A percentile compares a stretch with the other conserved stretches of the same genome.
phyloP scores from a whole-genome alignment of 2,888 invertebrate species.

The Acleris laterana region DNA sequence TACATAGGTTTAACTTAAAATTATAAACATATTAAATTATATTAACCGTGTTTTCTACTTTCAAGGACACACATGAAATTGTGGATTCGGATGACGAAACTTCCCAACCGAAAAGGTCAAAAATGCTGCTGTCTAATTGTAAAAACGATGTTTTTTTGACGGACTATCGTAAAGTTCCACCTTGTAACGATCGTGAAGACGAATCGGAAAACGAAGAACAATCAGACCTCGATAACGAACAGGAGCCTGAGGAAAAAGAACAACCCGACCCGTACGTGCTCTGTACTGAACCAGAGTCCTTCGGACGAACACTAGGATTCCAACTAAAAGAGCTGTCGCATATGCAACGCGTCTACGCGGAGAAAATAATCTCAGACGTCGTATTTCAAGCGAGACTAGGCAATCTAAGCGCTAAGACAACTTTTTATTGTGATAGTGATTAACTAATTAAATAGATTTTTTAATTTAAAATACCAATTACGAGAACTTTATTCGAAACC shows the following conservation, averaged over 20 bases:
- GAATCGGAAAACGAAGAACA: background rate
- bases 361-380: conserved; percentile 58
- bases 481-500: background rate
- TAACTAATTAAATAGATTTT: conserved; percentile 28
- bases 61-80: conserved; percentile 19
- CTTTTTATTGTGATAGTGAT: conserved; percentile 36
- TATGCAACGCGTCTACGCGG: conserved; percentile 50
- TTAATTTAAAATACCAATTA: background rate
- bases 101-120: background rate
- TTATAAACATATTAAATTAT: background rate
- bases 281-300: conserved; percentile 41
- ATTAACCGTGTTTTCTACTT: background rate
- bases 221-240: background rate
- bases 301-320: conserved; percentile 47
- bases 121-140: background rate
- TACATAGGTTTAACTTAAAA: background rate
- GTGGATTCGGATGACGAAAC: conserved; percentile 25
- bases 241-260: background rate
- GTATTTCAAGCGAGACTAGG: conserved; percentile 52
- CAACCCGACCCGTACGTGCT: background rate
- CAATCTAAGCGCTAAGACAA: conserved; percentile 44
- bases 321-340: conserved; percentile 49
- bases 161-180: conserved; percentile 14
- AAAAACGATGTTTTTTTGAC: conserved; percentile 16
- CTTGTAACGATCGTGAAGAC: conserved; percentile 13